These are phyloP conservation scores for Digitonthophagus gazella DNA, from an alignment of 2,888 invertebrate species.

Conservation along the genomic window DNA sequence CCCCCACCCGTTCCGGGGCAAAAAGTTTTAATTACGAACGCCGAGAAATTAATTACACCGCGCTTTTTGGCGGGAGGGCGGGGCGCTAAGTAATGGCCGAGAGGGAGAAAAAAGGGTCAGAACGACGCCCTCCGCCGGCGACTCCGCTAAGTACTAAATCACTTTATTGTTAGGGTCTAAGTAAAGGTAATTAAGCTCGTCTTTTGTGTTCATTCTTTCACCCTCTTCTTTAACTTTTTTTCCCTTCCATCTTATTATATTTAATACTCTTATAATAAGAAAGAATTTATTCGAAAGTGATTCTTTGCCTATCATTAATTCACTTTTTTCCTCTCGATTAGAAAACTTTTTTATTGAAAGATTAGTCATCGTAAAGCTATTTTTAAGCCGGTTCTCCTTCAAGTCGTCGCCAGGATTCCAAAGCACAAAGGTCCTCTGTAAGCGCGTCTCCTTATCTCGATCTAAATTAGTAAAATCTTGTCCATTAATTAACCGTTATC, in stretches of 20 bases:
- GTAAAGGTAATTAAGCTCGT: neutral
- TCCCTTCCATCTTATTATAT: neutral
- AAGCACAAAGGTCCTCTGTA: conserved; percentile 34
- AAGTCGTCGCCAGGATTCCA: neutral
- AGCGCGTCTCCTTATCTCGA: conserved; percentile 36
- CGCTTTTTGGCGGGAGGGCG: conserved; percentile 11
- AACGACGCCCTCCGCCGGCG: neutral
- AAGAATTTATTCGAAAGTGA: neutral
- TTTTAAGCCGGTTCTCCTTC: neutral
- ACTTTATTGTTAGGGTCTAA: conserved; percentile 12
- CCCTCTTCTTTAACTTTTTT: conserved; percentile 1
- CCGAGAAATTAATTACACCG: conserved; percentile 26
- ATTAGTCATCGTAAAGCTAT: neutral
- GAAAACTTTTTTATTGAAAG: neutral
- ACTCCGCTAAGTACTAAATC: conserved; percentile 12
- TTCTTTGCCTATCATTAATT: no score
- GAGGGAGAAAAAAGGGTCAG: conserved; percentile 2
- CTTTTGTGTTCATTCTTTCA: neutral
- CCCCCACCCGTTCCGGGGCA: conserved; percentile 8
- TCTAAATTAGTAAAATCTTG: conserved; percentile 44
- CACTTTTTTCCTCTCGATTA: no score
- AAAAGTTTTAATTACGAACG: conserved; percentile 28
- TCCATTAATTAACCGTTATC: conserved; percentile 44
- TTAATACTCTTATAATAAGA: neutral
- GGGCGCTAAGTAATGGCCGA: conserved; percentile 9